Evolutionary conservation across 1,140 invertebrate species (phyloP).

Genomic region (Macrobrachium rosenbergii): DNA sequence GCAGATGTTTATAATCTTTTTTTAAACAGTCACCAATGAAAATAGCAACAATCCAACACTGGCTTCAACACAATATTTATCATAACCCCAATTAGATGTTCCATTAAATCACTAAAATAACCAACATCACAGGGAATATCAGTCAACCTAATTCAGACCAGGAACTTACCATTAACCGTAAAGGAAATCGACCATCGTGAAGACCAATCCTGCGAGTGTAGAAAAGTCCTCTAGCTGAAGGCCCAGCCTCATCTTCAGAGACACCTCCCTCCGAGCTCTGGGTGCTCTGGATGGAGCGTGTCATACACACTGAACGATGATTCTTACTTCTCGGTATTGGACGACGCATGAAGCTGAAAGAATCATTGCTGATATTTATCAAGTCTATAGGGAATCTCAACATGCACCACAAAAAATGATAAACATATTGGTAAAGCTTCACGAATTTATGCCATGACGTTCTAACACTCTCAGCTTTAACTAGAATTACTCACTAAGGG

Average conservation of each 20-base stretch:
- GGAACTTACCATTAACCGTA: slow-evolving; percentile 48
- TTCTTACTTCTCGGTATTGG: slow-evolving; percentile 56
- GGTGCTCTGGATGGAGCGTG: slow-evolving; percentile 38
- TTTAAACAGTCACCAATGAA: too few species aligned
- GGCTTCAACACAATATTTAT: too few species aligned
- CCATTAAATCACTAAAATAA: too few species aligned
- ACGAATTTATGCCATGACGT: not conserved
- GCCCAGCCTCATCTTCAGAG: slow-evolving; percentile 49
- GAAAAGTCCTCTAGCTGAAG: not conserved
- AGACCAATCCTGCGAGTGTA: slow-evolving; percentile 8
- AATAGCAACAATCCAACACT: too few species aligned
- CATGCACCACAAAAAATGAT: not conserved
- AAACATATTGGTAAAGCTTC: not conserved
- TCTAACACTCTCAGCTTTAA: too few species aligned
- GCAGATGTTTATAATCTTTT: too few species aligned
- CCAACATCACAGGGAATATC: too few species aligned
- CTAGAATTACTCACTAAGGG: too few species aligned
- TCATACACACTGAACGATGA: slow-evolving; percentile 39
- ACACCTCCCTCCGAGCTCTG: slow-evolving; percentile 49
- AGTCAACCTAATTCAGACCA: not conserved
- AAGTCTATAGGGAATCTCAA: too few species aligned
- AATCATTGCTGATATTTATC: not conserved
- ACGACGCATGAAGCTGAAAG: slow-evolving; percentile 58
- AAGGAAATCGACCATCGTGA: slow-evolving; percentile 34
- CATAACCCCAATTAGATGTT: too few species aligned